Evolutionary conservation across 2,888 invertebrate species (phyloP).

Genomic region (Machimus atricapillus): DNA sequence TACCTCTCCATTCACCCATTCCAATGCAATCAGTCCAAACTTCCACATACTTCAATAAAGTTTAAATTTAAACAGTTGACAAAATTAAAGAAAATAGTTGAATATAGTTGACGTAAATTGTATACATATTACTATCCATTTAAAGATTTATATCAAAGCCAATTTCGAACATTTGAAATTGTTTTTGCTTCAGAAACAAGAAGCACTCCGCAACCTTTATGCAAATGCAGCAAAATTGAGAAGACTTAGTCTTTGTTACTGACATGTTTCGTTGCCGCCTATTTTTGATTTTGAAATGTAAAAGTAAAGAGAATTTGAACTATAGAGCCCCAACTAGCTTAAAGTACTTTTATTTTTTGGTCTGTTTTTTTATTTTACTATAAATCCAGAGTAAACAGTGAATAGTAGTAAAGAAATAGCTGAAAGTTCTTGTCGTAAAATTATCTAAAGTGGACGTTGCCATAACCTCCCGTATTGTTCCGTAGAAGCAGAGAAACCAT

Average conservation of each 20-base stretch:
- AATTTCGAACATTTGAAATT: background rate
- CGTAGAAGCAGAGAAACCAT: background rate
- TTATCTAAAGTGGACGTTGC: background rate
- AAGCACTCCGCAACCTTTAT: background rate
- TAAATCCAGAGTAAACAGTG: background rate
- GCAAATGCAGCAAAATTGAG: background rate
- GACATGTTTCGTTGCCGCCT: background rate
- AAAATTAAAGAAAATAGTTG: background rate
- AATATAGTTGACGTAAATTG: background rate
- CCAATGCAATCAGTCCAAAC: background rate
- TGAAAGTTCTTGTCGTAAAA: background rate
- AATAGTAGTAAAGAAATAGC: background rate
- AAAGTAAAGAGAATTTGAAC: background rate
- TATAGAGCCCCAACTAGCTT: background rate
- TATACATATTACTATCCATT: background rate
- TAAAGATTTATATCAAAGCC: background rate
- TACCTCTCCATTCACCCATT: background rate
- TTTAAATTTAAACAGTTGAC: background rate
- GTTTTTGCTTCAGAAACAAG: background rate
- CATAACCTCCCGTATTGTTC: background rate
- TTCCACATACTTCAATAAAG: background rate
- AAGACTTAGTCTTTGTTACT: background rate
- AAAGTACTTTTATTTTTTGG: background rate
- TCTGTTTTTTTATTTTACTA: background rate
- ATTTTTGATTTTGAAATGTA: background rate